These are phyloP conservation scores for Xyrichtys novacula DNA, from an alignment of 2,797 vertebrate species.

Conservation along the genomic window DNA sequence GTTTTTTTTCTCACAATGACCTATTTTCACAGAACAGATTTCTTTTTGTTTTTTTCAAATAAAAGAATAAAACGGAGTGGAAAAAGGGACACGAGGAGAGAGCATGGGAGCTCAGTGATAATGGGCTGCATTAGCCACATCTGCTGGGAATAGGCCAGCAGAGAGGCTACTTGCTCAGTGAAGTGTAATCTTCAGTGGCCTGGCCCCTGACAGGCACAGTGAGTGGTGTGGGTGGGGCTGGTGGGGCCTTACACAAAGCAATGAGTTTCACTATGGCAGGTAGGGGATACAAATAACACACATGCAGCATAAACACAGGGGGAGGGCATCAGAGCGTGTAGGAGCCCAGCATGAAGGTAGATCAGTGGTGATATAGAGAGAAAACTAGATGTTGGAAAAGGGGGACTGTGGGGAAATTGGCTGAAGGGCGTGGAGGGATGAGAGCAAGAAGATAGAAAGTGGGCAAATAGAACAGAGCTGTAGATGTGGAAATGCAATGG, in stretches of 20 bases:
- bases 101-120: slow-evolving; percentile 57
- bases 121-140: slow-evolving; percentile 72
- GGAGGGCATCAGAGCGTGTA: slow-evolving; percentile 75
- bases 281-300: slow-evolving; percentile 81
- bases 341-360: slow-evolving; percentile 77
- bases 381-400: slow-evolving; percentile 79
- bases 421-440: slow-evolving; percentile 70
- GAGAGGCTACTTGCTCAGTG: slow-evolving; percentile 75
- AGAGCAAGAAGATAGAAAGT: slow-evolving; percentile 66
- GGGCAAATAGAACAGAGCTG: slow-evolving; percentile 71
- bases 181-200: slow-evolving; percentile 76
- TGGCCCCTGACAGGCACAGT: slow-evolving; percentile 66
- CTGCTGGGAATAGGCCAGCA: slow-evolving; percentile 68
- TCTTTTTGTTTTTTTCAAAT: slow-evolving; percentile 56
- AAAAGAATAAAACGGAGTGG: slow-evolving; percentile 55
- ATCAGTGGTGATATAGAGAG: slow-evolving; percentile 74
- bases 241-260: slow-evolving; percentile 65
- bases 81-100: slow-evolving; percentile 50
- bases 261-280: slow-evolving; percentile 72
- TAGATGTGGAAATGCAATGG: slow-evolving; percentile 57
- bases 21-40: slow-evolving; percentile 35
- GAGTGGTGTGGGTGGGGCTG: slow-evolving; percentile 75
- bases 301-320: slow-evolving; percentile 77
- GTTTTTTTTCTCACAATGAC: too few species aligned
- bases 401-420: slow-evolving; percentile 76